These are phyloP conservation scores for Lepilemur septentrionalis DNA, from an alignment of 2,797 vertebrate genomes.

Conservation along the genomic window DNA sequence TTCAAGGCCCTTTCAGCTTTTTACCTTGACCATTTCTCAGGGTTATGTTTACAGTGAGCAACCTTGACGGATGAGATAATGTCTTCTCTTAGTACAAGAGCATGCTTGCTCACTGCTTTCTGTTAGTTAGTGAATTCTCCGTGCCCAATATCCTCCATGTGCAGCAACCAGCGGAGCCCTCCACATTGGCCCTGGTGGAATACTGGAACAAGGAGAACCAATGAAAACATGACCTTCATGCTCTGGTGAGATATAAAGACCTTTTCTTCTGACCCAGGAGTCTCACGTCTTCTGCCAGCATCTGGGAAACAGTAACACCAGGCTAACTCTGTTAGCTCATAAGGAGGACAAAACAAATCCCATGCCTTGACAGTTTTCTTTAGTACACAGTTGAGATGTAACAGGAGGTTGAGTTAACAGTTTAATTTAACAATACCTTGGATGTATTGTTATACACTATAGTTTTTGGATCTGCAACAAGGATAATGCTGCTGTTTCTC, in stretches of 20 bases:
- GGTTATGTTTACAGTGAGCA: not conserved
- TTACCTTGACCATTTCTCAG: not conserved
- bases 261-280: not conserved
- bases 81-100: not conserved
- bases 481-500: not conserved
- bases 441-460: not conserved
- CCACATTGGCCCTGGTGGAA: not conserved
- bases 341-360: not conserved
- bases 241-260: not conserved
- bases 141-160: not conserved
- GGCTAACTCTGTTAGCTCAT: not conserved
- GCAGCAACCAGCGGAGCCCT: not conserved
- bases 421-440: not conserved
- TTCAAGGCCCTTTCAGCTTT: not conserved
- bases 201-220: not conserved
- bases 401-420: not conserved
- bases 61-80: not conserved
- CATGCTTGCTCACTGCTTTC: not conserved
- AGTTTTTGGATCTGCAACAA: not conserved
- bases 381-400: not conserved
- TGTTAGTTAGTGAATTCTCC: not conserved
- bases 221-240: not conserved
- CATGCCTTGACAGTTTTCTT: not conserved
- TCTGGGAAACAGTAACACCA: not conserved
- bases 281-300: not conserved